phyloP scores from a whole-genome alignment of 2,888 invertebrate genomes.

The Cetonia aurata region DNA sequence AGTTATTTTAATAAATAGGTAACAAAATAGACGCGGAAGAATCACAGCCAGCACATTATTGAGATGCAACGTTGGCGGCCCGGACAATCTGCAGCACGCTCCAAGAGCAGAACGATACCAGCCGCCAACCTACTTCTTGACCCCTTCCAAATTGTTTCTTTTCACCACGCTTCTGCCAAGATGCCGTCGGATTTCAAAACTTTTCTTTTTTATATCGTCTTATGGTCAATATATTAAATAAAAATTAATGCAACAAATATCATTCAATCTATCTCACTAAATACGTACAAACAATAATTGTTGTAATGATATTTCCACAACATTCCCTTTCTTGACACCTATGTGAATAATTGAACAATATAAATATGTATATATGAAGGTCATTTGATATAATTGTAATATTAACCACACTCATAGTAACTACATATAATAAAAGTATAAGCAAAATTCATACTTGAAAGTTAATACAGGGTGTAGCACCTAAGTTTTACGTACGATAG shows the following conservation, averaged over 20 bases:
- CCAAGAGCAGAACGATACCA: conserved; percentile 38
- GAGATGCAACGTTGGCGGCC: conserved; percentile 24
- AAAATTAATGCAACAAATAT: not conserved
- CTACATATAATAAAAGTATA: too few species aligned
- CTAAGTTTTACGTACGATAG: too few species aligned
- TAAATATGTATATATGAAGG: too few species aligned
- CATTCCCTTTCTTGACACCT: too few species aligned
- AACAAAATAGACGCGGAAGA: not conserved
- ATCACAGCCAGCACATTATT: conserved; percentile 32
- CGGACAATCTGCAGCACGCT: conserved; percentile 41
- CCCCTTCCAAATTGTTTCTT: conserved; percentile 45
- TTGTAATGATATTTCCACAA: not conserved
- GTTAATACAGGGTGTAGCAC: too few species aligned
- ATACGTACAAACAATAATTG: not conserved
- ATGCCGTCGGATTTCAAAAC: conserved; percentile 43
- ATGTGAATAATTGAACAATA: too few species aligned
- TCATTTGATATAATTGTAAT: too few species aligned
- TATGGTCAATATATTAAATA: not conserved
- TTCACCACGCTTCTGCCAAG: conserved; percentile 39
- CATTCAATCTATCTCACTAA: not conserved
- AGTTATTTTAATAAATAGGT: conserved; percentile 14
- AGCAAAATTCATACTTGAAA: too few species aligned
- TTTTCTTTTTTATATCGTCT: conserved; percentile 35
- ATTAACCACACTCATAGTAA: too few species aligned
- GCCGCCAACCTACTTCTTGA: conserved; percentile 52